Percentiles rank a stretch among this genome's conserved stretches.
Evolutionary conservation across 2,113 vertebrate species (phyloP).

Genomic region (Ceyx cyanopectus): DNA sequence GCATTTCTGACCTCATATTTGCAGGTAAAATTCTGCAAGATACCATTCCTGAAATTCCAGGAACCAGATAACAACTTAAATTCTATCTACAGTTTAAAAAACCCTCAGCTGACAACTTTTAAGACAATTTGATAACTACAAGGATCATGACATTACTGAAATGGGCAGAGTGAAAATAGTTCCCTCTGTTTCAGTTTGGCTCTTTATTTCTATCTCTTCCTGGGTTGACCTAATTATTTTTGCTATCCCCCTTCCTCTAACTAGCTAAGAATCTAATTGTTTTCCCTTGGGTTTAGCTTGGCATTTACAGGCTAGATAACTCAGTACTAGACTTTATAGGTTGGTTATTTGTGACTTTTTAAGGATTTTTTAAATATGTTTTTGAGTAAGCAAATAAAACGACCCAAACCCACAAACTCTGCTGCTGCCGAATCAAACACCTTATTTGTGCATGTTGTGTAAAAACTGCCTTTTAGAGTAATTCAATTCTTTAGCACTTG

Average conservation of each 20-base stretch:
- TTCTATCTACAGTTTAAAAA: neutral
- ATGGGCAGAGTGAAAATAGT: neutral
- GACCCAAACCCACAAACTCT: neutral
- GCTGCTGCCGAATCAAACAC: neutral
- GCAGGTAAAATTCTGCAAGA: neutral
- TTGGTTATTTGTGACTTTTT: neutral
- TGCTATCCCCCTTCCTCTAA: neutral
- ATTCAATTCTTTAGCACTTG: neutral
- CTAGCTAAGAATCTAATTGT: neutral
- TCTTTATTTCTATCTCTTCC: constrained; percentile 19
- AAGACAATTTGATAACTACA: neutral
- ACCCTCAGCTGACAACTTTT: neutral
- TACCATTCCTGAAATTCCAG: neutral
- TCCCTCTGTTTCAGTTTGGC: neutral
- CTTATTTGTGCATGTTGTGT: neutral
- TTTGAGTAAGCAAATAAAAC: neutral
- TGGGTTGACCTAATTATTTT: neutral
- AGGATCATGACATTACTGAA: neutral
- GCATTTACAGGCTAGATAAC: neutral
- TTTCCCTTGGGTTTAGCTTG: neutral
- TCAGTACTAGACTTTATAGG: neutral
- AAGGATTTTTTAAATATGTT: neutral
- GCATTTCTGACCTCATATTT: neutral
- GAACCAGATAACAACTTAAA: neutral
- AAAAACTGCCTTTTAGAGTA: neutral